Evolutionary conservation across 2,888 invertebrate species (phyloP), one percentile per base, ranked within the genome.

Genomic region (Thysanoteuthis rhombus): DNA sequence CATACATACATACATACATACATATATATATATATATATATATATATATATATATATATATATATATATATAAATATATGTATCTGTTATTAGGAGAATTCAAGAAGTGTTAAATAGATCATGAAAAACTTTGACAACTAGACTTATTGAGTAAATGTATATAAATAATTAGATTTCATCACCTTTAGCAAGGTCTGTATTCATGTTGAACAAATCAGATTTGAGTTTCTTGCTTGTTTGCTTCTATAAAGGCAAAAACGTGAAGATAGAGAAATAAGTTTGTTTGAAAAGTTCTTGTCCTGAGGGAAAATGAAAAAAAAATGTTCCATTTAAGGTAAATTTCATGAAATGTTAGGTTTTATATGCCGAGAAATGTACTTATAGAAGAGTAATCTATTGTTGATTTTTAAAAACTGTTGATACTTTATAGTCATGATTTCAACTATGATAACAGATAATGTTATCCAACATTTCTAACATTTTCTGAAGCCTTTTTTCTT

Each of bases 91-190:
- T 75, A 75, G 36, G 75, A 75, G 75, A 75, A 75, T 16, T 75
- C n/a, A 16, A 75, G n/a, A 75, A n/a, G 75, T 75, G 75, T 75
- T 75, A 75, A 75, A 75, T 75, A 75, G 75, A 75, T 75, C 75
- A 36, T n/a, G n/a, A 36, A 75, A 75, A 58, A 75, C n/a, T 36
- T 75, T 75, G 75, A 16, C n/a, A 75, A 75, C n/a, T 75, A 75
- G 36, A 36, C 75, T 75, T 75, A 75, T 75, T 75, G 75, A 75
- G 75, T 36, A 36, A 75, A 75, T 75, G 75, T 75, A n/a, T 75
- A 75, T n/a, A 75, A 75, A n/a, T 75, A 75, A 75, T 75, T 75
- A 75, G 75, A 75, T 75, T 75, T 75, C 75, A 75, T 75, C 75
- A 75, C 75, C 75, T 75, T 6, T 36, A 75, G 75, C 75, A n/a